Conservation (phyloP, 2,888 invertebrate genomes). For the Coronaproctus castanopsis region DNA sequence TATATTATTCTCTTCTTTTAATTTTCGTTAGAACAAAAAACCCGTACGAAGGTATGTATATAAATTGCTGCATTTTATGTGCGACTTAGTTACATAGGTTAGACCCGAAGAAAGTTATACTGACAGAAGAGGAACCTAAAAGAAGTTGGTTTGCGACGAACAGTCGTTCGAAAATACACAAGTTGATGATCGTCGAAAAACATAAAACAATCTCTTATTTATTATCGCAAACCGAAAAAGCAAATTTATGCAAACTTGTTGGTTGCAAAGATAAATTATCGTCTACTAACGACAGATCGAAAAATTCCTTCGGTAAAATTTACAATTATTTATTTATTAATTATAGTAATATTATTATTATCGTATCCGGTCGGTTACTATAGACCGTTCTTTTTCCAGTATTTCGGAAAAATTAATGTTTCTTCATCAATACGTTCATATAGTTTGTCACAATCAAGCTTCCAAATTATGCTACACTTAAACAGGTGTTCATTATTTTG, state of each 20-base stretch:
- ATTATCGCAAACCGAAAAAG: slow-evolving; percentile 40
- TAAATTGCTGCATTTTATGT: neutral
- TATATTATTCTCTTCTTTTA: slow-evolving; percentile 2
- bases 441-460: too few relatives aligned
- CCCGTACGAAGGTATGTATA: too few relatives aligned
- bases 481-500: slow-evolving; percentile 7
- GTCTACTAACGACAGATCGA: slow-evolving; percentile 29
- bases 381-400: neutral
- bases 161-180: slow-evolving; percentile 31
- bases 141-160: slow-evolving; percentile 26
- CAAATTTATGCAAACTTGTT: slow-evolving; percentile 38
- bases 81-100: slow-evolving; percentile 24
- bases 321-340: too few relatives aligned
- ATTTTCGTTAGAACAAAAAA: slow-evolving; percentile 1
- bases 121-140: slow-evolving; percentile 21
- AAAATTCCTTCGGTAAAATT: slow-evolving; percentile 35
- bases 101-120: slow-evolving; percentile 25
- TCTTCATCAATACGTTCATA: too few relatives aligned
- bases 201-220: slow-evolving; percentile 37
- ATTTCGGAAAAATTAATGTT: too few relatives aligned
- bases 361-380: neutral
- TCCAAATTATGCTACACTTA: neutral
- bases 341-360: too few relatives aligned
- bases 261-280: slow-evolving; percentile 34
- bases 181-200: slow-evolving; percentile 28